Percentiles rank a stretch among this genome's conserved stretches.
Evolutionary conservation across 2,113 vertebrate genomes (phyloP).

Genomic region (Ptilorrhoa leucosticta): DNA sequence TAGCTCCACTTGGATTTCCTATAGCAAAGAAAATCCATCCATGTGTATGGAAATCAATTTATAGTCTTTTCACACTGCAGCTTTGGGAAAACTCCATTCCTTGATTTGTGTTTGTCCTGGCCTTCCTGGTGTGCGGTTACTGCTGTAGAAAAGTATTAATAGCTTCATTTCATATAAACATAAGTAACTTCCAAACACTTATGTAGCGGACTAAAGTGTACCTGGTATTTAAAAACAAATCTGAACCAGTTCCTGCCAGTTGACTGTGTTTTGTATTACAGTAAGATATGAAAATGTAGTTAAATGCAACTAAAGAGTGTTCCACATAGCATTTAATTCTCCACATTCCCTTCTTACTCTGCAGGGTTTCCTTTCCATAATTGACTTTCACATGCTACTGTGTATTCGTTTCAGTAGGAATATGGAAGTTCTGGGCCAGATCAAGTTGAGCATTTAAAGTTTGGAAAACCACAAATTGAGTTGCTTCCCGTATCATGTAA

Average conservation of each 20-base stretch:
- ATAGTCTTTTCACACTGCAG: slow-evolving; percentile 85
- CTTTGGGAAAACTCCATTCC: slow-evolving; percentile 87
- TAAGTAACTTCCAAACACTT: slow-evolving; percentile 79
- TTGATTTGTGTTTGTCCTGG: slow-evolving; percentile 85
- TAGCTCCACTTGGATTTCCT: slow-evolving; percentile 87
- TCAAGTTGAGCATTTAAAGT: slow-evolving; percentile 52
- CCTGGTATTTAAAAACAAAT: slow-evolving; percentile 77
- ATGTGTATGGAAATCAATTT: slow-evolving; percentile 82
- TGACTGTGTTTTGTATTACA: slow-evolving; percentile 77
- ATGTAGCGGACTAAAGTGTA: slow-evolving; percentile 75
- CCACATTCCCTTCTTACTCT: slow-evolving; percentile 65
- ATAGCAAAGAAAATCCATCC: slow-evolving; percentile 84
- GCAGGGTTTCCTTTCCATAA: slow-evolving; percentile 59
- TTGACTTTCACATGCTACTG: slow-evolving; percentile 55
- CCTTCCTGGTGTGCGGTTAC: slow-evolving; percentile 91
- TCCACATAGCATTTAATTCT: slow-evolving; percentile 62
- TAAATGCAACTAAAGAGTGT: slow-evolving; percentile 70
- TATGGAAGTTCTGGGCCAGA: slow-evolving; percentile 59
- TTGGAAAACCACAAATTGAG: slow-evolving; percentile 44
- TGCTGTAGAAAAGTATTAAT: slow-evolving; percentile 91
- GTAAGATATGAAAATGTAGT: slow-evolving; percentile 71
- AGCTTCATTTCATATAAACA: slow-evolving; percentile 86
- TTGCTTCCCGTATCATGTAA: slow-evolving; percentile 44
- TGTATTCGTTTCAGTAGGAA: slow-evolving; percentile 60
- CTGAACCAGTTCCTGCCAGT: slow-evolving; percentile 75